phyloP scores from a whole-genome alignment of 2,797 vertebrate species.

The Crenichthys baileyi region DNA sequence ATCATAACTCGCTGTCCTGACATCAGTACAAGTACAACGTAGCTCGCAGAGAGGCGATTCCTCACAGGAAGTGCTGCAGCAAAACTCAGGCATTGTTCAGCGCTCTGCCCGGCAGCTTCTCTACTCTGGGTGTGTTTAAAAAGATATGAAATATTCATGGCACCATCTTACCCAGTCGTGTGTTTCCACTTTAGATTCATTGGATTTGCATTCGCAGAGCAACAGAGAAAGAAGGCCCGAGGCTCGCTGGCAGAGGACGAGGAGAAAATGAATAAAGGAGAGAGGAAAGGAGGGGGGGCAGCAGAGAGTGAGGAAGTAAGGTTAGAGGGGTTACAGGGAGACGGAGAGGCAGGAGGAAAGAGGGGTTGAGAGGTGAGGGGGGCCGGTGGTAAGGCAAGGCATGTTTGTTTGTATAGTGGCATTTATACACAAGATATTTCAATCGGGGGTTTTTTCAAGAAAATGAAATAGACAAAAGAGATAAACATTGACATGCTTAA shows the following conservation, averaged over 20 bases:
- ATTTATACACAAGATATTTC: neutral
- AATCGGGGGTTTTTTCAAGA: neutral
- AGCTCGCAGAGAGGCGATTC: conserved; percentile 51
- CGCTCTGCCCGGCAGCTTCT: conserved; percentile 43
- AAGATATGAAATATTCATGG: conserved; percentile 79
- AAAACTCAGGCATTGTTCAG: conserved; percentile 55
- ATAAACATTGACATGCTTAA: neutral
- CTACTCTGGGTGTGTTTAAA: conserved; percentile 62
- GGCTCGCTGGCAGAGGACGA: conserved; percentile 54
- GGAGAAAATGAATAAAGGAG: conserved; percentile 46
- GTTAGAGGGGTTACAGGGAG: conserved; percentile 55
- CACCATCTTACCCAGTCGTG: conserved; percentile 57
- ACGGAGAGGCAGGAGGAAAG: conserved; percentile 15
- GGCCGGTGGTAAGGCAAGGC: neutral
- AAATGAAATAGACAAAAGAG: neutral
- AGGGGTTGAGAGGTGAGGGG: neutral
- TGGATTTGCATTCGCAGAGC: conserved; percentile 73
- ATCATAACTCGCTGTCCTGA: conserved; percentile 74
- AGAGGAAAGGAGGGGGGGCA: conserved; percentile 37
- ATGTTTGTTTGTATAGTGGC: neutral
- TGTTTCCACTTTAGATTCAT: conserved; percentile 75
- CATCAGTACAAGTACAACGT: conserved; percentile 68
- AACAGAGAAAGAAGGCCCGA: conserved; percentile 48
- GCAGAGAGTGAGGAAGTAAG: conserved; percentile 59
- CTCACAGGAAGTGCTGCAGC: conserved; percentile 62